These are phyloP conservation scores for Xylota segnis DNA, from an alignment of 2,888 invertebrate species.

Conservation along the genomic window DNA sequence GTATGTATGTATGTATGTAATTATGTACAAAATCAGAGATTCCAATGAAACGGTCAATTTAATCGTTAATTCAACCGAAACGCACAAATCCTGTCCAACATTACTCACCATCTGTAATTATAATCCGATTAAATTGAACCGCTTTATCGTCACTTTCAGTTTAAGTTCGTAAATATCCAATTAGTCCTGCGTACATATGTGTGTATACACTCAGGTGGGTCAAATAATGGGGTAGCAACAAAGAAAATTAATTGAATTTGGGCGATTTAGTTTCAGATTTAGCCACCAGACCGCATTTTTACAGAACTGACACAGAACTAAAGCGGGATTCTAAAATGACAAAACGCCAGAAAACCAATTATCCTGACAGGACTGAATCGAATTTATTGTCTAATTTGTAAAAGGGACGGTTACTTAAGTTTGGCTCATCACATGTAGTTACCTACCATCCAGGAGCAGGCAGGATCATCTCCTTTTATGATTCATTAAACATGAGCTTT, in stretches of 20 bases:
- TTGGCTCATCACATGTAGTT: neutral
- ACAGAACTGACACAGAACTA: neutral
- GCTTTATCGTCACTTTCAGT: neutral
- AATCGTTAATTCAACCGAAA: neutral
- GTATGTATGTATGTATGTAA: too few species aligned
- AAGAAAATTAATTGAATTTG: neutral
- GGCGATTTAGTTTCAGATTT: neutral
- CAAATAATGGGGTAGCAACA: neutral
- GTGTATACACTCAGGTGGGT: neutral
- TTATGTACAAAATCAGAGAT: neutral
- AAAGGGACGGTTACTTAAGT: too few species aligned
- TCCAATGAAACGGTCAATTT: neutral
- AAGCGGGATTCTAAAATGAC: neutral
- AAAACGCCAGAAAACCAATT: neutral
- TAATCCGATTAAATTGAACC: neutral
- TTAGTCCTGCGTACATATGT: neutral
- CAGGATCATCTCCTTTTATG: neutral
- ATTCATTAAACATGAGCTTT: slow-evolving; percentile 5
- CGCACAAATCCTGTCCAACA: neutral
- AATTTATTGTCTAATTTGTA: slow-evolving; percentile 5
- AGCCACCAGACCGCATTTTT: neutral
- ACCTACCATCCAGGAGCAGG: neutral
- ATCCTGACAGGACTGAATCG: neutral
- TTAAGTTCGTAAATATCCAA: too few species aligned
- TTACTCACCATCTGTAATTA: neutral